A percentile compares a stretch with the other conserved stretches of the same genome.
Conservation (phyloP, 2,888 invertebrate genomes). For the Mythimna pallens region DNA sequence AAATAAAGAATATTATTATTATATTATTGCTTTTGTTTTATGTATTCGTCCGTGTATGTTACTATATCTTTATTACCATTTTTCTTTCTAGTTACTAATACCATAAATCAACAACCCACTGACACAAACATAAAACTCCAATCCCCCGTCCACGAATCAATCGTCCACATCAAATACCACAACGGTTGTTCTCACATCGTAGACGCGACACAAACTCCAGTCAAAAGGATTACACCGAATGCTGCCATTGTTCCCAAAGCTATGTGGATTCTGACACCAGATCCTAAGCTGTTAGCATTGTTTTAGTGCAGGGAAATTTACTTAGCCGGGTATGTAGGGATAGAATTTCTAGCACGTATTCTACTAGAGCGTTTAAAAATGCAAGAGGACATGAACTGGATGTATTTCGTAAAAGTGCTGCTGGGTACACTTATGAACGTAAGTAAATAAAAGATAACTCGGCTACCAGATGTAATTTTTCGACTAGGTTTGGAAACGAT, state of each 20-base stretch:
- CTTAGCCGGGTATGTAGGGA: slow-evolving; percentile 29
- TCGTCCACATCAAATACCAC: slow-evolving; percentile 34
- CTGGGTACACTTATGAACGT: slow-evolving; percentile 1
- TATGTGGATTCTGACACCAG: slow-evolving; percentile 53
- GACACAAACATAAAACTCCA: not conserved
- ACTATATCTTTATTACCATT: not conserved
- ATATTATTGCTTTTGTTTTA: not conserved
- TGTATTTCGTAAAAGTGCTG: slow-evolving; percentile 31
- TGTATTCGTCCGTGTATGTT: not conserved
- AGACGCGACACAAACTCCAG: slow-evolving; percentile 42
- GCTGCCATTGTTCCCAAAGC: slow-evolving; percentile 50
- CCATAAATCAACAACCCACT: not conserved
- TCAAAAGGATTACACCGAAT: slow-evolving; percentile 62
- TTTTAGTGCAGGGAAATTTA: slow-evolving; percentile 57
- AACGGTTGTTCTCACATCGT: slow-evolving; percentile 46
- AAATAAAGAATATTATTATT: no score
- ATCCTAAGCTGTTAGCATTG: slow-evolving; percentile 62
- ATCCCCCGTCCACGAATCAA: not conserved
- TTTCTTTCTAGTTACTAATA: not conserved
- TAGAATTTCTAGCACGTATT: slow-evolving; percentile 50
- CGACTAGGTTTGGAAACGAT: not conserved
- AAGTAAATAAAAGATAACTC: slow-evolving; percentile 30
- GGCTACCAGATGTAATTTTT: not conserved
- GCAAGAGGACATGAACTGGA: slow-evolving; percentile 27
- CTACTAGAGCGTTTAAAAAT: slow-evolving; percentile 44